These are phyloP conservation scores for Arctocebus calabarensis DNA, from an alignment of 2,797 vertebrate species.

Conservation along the genomic window DNA sequence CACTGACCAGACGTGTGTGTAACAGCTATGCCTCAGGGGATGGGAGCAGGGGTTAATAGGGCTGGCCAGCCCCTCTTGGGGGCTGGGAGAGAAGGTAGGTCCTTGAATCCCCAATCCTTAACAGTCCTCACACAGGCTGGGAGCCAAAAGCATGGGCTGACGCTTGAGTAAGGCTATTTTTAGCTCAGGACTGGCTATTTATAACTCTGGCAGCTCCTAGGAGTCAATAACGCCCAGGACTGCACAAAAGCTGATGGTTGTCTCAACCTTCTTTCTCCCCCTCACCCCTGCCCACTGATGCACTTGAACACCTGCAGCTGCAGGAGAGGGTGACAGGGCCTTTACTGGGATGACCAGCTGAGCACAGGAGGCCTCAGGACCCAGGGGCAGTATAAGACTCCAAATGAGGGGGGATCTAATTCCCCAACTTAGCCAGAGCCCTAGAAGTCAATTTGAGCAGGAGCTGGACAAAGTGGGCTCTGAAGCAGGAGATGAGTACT, in stretches of 20 bases:
- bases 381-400: neutral
- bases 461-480: neutral
- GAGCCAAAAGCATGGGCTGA: neutral
- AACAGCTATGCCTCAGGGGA: neutral
- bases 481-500: fast-evolving
- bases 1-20: neutral
- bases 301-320: neutral
- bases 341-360: neutral
- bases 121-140: neutral
- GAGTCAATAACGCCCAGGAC: constrained; percentile 75
- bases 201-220: constrained; percentile 85
- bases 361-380: neutral
- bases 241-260: neutral
- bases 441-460: neutral
- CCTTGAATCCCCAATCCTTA: neutral
- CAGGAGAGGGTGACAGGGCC: neutral
- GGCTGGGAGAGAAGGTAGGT: fast-evolving
- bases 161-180: constrained; percentile 82
- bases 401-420: neutral
- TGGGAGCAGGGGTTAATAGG: neutral
- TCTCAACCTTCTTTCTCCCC: neutral
- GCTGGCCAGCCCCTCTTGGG: neutral
- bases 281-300: fast-evolving
- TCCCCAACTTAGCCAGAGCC: neutral
- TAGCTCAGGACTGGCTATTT: constrained; percentile 89